Conservation (phyloP, 2,113 vertebrate genomes). For the Gymnarchus niloticus region DNA sequence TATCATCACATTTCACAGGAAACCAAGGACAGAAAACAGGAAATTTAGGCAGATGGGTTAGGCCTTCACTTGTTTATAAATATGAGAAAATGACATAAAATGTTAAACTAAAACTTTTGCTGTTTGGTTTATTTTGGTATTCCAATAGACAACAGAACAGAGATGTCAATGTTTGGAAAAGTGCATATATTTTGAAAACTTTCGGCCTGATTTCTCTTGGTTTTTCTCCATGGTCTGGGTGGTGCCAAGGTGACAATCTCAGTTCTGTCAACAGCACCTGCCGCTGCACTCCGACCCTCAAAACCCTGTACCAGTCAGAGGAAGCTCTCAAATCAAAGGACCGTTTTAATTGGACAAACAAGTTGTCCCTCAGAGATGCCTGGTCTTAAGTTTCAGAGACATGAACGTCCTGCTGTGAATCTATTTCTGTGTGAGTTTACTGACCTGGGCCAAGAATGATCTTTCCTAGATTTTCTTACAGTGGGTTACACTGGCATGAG, state of each 20-base stretch:
- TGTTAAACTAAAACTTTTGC: too few species aligned
- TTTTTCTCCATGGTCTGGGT: neutral
- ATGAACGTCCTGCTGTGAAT: constrained; percentile 46
- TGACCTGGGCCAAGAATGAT: constrained; percentile 40
- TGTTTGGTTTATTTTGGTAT: neutral
- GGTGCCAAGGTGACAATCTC: constrained; percentile 1
- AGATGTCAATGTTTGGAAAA: neutral
- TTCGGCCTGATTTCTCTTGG: neutral
- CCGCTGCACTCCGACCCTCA: neutral
- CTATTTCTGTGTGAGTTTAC: constrained; percentile 62
- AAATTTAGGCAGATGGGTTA: too few species aligned
- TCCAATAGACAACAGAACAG: neutral
- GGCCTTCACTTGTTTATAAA: too few species aligned
- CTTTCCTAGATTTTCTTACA: constrained; percentile 44
- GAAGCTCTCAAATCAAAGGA: neutral
- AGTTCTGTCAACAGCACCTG: neutral
- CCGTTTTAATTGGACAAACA: constrained; percentile 38
- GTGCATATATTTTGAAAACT: neutral
- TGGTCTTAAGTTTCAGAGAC: constrained; percentile 45
- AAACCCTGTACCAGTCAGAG: constrained; percentile 10
- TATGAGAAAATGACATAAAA: too few species aligned
- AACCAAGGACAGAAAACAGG: too few species aligned
- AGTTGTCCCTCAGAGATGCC: constrained; percentile 10
- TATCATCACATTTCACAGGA: too few species aligned
- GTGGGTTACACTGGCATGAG: constrained; percentile 20